Evolutionary conservation across 2,113 vertebrate species (phyloP).

Genomic region (Cervus canadensis): DNA sequence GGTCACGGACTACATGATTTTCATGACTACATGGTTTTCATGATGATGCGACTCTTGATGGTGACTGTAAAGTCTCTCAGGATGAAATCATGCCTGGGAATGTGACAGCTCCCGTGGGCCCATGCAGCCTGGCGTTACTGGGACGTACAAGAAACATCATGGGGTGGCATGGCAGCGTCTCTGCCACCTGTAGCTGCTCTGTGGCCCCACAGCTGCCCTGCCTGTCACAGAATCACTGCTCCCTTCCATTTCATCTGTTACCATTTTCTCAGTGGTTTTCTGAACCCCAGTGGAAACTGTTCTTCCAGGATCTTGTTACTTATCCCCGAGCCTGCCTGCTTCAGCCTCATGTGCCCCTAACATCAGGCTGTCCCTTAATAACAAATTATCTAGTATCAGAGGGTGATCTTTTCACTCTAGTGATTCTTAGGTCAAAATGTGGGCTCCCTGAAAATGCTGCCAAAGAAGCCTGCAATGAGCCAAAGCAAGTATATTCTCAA

Average conservation of each 20-base stretch:
- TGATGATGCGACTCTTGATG: not conserved
- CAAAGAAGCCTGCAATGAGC: not conserved
- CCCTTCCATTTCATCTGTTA: rapidly evolving
- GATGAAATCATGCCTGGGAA: not conserved
- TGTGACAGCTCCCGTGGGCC: not conserved
- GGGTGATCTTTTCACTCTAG: not conserved
- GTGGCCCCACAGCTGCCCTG: not conserved
- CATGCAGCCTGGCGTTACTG: rapidly evolving
- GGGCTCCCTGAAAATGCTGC: not conserved
- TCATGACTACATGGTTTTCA: not conserved
- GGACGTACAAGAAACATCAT: too few species aligned
- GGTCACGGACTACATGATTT: not conserved
- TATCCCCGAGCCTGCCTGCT: not conserved
- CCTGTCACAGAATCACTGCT: not conserved
- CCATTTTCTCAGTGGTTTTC: not conserved
- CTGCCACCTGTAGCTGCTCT: rapidly evolving
- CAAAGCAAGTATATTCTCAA: not conserved
- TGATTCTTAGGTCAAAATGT: not conserved
- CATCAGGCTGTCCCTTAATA: not conserved
- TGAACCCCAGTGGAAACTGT: not conserved
- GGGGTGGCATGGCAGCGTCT: too few species aligned
- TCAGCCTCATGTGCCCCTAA: not conserved
- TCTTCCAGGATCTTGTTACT: not conserved
- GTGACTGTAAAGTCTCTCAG: not conserved
- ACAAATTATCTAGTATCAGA: not conserved